These are phyloP conservation scores for Acrossocheilus wenchowensis DNA, from an alignment of 2,797 vertebrate species.

Conservation along the genomic window DNA sequence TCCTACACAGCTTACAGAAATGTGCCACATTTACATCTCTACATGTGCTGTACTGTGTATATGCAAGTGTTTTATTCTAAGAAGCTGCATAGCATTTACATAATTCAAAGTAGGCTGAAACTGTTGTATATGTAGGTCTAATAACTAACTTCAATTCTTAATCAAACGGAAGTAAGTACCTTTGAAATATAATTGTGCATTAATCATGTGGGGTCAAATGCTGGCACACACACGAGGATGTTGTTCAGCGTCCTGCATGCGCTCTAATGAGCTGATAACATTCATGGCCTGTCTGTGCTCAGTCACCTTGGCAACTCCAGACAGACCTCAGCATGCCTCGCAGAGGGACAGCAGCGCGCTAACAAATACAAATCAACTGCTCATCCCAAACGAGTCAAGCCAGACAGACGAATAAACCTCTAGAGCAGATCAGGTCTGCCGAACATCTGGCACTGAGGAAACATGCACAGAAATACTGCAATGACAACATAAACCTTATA, in stretches of 20 bases:
- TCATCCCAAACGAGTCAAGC: slow-evolving; percentile 10
- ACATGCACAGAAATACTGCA: neutral
- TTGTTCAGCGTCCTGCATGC: neutral
- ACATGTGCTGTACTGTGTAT: neutral
- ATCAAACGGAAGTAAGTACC: neutral
- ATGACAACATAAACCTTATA: neutral
- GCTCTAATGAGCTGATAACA: slow-evolving; percentile 43
- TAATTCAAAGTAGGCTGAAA: neutral
- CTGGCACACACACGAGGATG: neutral
- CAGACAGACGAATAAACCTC: neutral
- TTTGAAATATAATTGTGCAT: neutral
- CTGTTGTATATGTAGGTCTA: neutral
- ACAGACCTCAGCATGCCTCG: slow-evolving; percentile 22
- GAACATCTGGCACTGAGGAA: neutral
- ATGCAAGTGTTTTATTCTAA: neutral
- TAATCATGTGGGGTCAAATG: neutral
- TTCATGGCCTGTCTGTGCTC: slow-evolving; percentile 37
- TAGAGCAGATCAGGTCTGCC: neutral
- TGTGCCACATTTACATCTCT: slow-evolving; percentile 2
- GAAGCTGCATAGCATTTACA: neutral
- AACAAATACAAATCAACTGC: slow-evolving; percentile 36
- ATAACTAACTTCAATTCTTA: neutral
- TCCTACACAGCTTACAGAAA: slow-evolving; percentile 18
- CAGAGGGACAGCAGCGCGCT: slow-evolving; percentile 7
- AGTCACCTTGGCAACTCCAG: slow-evolving; percentile 43